phyloP scores from a whole-genome alignment of 2,888 invertebrate genomes.

The Eugnorisma glareosa region DNA sequence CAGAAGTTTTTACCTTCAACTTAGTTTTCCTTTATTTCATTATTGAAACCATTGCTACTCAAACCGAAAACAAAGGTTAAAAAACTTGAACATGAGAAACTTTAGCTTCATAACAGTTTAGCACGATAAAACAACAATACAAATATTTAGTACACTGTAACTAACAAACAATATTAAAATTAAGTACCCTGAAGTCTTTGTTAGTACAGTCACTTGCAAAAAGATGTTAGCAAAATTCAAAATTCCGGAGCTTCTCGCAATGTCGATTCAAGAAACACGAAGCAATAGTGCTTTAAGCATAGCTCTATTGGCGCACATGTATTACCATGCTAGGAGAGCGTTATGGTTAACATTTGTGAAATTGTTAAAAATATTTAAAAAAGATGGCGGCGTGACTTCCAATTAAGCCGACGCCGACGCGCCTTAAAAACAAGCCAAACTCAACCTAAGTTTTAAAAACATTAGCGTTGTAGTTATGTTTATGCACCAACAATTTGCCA shows the following conservation, averaged over 20 bases:
- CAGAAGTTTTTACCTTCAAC: not conserved
- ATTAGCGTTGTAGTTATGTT: not conserved
- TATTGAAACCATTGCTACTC: not conserved
- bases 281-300: no score
- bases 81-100: constrained; percentile 1
- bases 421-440: no score
- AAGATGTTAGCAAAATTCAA: no score
- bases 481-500: not conserved
- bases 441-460: no score
- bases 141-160: not conserved
- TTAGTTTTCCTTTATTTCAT: not conserved
- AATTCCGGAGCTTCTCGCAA: no score
- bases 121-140: not conserved
- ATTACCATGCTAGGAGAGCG: no score
- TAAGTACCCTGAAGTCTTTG: not conserved
- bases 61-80: not conserved
- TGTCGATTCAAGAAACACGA: not conserved
- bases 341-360: no score
- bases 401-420: no score
- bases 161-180: constrained; percentile 3
- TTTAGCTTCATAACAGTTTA: not conserved
- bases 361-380: no score
- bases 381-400: no score
- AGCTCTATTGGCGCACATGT: no score
- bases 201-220: not conserved